These are phyloP conservation scores for Erannis defoliaria DNA, from an alignment of 2,888 invertebrate genomes.

Conservation along the genomic window DNA sequence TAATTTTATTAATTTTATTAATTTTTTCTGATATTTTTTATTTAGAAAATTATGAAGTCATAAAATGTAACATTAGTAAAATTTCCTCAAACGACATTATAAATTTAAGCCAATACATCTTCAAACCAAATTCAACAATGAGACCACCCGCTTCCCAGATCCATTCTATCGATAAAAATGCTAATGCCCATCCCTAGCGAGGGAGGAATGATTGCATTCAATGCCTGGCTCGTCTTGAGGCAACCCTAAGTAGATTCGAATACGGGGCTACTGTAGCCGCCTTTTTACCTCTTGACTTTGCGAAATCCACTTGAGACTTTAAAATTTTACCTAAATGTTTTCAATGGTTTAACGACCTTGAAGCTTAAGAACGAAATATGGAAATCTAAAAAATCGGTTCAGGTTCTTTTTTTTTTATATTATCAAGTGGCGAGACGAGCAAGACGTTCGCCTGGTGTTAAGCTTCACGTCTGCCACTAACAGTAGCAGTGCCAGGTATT, in stretches of 20 bases:
- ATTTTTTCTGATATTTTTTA: no score
- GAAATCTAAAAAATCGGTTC: no score
- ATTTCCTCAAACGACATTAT: conserved; percentile 16
- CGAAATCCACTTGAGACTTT: conserved; percentile 52
- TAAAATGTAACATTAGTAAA: neutral
- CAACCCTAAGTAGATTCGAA: conserved; percentile 59
- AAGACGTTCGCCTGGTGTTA: no score
- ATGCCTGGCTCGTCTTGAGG: conserved; percentile 58
- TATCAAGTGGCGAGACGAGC: no score
- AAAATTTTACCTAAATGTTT: conserved; percentile 40
- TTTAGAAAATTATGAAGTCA: no score
- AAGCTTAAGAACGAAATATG: neutral
- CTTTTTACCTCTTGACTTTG: conserved; percentile 57
- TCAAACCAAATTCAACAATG: conserved; percentile 30
- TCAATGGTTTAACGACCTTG: conserved; percentile 22
- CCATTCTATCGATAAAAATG: conserved; percentile 81
- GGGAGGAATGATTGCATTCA: conserved; percentile 76
- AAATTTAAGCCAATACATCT: conserved; percentile 30
- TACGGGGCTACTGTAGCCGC: conserved; percentile 58
- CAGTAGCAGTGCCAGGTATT: no score
- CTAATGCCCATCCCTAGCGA: conserved; percentile 74
- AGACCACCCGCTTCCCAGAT: conserved; percentile 52
- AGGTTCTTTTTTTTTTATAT: no score
- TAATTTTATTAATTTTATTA: no score
- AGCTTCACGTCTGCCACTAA: no score